These are phyloP conservation scores for Himalopsyche anomala DNA, from an alignment of 2,888 invertebrate species.

Conservation along the genomic window DNA sequence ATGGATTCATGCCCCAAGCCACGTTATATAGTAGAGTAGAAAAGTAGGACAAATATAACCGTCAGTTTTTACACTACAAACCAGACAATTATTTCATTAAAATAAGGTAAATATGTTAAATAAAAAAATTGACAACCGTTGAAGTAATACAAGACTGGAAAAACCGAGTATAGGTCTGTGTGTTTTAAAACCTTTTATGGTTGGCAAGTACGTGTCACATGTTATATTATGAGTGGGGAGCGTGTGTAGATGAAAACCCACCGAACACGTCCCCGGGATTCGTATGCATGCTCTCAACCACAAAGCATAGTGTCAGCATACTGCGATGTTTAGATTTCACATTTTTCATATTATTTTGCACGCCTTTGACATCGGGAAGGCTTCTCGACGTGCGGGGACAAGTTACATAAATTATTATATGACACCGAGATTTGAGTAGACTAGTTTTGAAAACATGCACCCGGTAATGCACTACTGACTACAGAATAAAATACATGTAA, in stretches of 20 bases:
- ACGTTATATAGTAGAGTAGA: too few species aligned
- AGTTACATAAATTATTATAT: slow-evolving; percentile 27
- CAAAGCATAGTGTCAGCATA: slow-evolving; percentile 45
- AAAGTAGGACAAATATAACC: too few species aligned
- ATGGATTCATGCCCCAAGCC: too few species aligned
- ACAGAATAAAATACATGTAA: too few species aligned
- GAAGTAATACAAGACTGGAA: neutral
- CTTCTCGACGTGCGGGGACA: neutral
- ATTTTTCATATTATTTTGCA: slow-evolving; percentile 47
- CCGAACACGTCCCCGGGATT: slow-evolving; percentile 21
- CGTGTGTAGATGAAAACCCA: slow-evolving; percentile 37
- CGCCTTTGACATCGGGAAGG: slow-evolving; percentile 40
- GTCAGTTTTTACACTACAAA: too few species aligned
- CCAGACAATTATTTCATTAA: too few species aligned
- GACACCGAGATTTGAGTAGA: neutral
- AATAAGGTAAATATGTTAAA: too few species aligned
- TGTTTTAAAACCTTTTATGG: slow-evolving; percentile 60
- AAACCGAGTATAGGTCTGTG: slow-evolving; percentile 47
- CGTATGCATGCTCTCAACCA: slow-evolving; percentile 40
- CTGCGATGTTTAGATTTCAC: slow-evolving; percentile 47
- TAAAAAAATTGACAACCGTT: neutral
- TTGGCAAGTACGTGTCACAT: slow-evolving; percentile 56
- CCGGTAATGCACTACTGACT: neutral
- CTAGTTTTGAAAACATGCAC: slow-evolving; percentile 37
- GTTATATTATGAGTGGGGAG: slow-evolving; percentile 37